Evolutionary conservation across 1,140 invertebrate genomes (phyloP), one percentile per base, ranked within the genome.

Genomic region (Heliconius hermathena): DNA sequence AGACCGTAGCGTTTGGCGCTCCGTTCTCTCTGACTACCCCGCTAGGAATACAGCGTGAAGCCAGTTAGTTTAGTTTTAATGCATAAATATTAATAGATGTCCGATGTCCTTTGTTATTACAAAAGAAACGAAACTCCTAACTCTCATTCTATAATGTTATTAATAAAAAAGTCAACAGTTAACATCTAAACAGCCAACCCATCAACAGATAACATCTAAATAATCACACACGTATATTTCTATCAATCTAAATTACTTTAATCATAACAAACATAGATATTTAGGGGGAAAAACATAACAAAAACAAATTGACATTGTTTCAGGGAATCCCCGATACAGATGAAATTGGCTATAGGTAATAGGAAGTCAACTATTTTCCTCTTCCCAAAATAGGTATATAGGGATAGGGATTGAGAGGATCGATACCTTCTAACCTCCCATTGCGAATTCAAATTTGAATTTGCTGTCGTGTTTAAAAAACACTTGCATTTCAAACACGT

Each of bases 401-500:
- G 49, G 49, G 3, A 18, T 52, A 52, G 20, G 22, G 22, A 26
- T 26, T 26, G 60, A 22, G 20, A 11, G 22, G 60, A 66, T 66
- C 60, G 60, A 66, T 66, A 66, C 60, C 22, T 11, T 26, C 60
- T 26, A 26, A 1, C 60, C 60, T 66, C 22, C 60, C 20, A 11
- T 26, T 0, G 60, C 60, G 22, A 66, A 13, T 85, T 83, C 84
- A 86, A 88, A 88, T 88, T 88, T 88, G 87, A 88, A 88, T 87
- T 86, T 84, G 83, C 76, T 84, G 82, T 83, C 80, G 82, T 73
- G 78, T 79, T 77, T 74, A 80, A 80, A 80, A 81, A 83, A 78
- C 78, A 81, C 82, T 84, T 84, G 78, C 80, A 84, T 82, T 81
- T 80, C 13, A 52, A 66, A 74, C 57, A 81, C 82, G 82, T 81